Evolutionary conservation across 2,888 invertebrate species (phyloP).

Genomic region (Anaspis maculata): DNA sequence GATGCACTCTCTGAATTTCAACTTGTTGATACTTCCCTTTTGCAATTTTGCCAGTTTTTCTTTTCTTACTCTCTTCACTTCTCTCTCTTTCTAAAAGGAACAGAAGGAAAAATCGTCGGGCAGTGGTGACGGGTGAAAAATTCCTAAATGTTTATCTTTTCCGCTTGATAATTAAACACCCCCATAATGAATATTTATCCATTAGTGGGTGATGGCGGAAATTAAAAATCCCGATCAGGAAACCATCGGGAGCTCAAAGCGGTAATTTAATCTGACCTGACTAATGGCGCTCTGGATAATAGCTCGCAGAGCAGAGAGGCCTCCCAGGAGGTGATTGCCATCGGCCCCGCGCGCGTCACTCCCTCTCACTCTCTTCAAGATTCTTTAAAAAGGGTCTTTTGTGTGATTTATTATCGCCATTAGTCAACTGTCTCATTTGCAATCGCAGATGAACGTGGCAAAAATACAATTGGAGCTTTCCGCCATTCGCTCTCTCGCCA

Average conservation of each 20-base stretch:
- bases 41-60: too few relatives aligned
- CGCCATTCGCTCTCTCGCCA: conserved; percentile 19
- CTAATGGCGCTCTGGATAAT: conserved; percentile 38
- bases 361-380: conserved; percentile 27
- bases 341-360: conserved; percentile 21
- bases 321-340: conserved; percentile 30
- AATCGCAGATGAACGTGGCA: conserved; percentile 24
- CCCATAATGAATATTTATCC: conserved; percentile 5
- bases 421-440: conserved; percentile 36
- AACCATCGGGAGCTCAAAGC: conserved; percentile 27
- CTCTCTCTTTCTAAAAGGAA: too few relatives aligned
- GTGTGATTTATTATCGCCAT: conserved; percentile 35
- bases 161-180: too few relatives aligned
- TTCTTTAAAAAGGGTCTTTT: conserved; percentile 29
- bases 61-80: too few relatives aligned
- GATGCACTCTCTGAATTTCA: too few relatives aligned
- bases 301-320: conserved; percentile 13
- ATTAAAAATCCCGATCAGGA: conserved; percentile 37
- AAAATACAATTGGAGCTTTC: conserved; percentile 17
- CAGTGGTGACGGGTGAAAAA: too few relatives aligned
- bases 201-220: conserved; percentile 18
- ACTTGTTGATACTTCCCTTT: too few relatives aligned
- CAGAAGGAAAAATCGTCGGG: too few relatives aligned
- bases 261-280: conserved; percentile 37
- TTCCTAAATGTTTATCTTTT: too few relatives aligned